These are phyloP conservation scores for Pipistrellus nathusii DNA, from an alignment of 2,797 vertebrate genomes.

Conservation along the genomic window DNA sequence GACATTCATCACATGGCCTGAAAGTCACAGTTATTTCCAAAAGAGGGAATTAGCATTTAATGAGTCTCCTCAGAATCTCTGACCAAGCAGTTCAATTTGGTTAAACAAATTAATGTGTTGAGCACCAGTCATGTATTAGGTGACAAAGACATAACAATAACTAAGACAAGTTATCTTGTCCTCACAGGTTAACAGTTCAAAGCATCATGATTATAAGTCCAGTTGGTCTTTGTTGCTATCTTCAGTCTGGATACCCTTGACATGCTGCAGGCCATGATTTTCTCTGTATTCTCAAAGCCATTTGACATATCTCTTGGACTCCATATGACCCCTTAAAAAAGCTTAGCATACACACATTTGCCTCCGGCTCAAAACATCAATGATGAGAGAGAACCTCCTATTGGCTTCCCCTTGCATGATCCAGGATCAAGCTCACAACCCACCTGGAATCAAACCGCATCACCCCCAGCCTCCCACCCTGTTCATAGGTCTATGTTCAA, in stretches of 20 bases:
- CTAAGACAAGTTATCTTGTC: background rate
- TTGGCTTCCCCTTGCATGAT: too few species aligned
- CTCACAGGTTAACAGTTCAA: background rate
- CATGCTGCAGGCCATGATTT: background rate
- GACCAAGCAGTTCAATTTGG: background rate
- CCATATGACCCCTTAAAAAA: too few species aligned
- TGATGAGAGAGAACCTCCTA: too few species aligned
- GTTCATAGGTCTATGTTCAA: too few species aligned
- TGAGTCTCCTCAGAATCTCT: background rate
- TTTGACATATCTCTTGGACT: background rate
- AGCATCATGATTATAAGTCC: background rate
- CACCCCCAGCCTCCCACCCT: too few species aligned
- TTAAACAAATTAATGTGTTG: constrained; percentile 1
- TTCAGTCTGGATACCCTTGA: background rate
- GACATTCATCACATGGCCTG: background rate
- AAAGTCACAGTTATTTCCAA: constrained; percentile 1
- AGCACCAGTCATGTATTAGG: background rate
- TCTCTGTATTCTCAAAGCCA: background rate
- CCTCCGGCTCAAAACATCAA: too few species aligned
- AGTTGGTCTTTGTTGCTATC: background rate
- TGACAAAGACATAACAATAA: background rate
- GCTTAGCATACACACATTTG: too few species aligned
- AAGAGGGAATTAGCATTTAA: background rate
- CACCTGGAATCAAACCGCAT: too few species aligned
- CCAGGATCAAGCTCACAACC: too few species aligned